Evolutionary conservation across 2,888 invertebrate genomes (phyloP).

Genomic region (Thalpophila matura): DNA sequence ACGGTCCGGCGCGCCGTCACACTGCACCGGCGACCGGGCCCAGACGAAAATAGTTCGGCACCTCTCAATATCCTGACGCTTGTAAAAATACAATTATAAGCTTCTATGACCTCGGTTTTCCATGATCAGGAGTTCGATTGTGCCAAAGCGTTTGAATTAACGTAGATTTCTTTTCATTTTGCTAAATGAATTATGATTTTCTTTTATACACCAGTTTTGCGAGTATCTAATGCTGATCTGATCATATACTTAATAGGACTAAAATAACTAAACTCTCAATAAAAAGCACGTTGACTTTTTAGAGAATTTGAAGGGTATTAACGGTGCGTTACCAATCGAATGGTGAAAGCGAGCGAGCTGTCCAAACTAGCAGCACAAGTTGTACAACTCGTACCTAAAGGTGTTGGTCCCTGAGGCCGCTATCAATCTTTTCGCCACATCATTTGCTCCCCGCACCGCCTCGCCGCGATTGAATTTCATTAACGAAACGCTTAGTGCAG

Average conservation of each 20-base stretch:
- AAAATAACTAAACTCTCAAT: slow-evolving; percentile 3
- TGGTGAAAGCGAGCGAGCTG: slow-evolving; percentile 27
- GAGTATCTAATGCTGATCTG: neutral
- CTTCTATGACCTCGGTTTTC: neutral
- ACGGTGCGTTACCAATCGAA: slow-evolving; percentile 5
- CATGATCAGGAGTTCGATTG: neutral
- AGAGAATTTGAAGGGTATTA: neutral
- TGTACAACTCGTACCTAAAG: slow-evolving; percentile 56
- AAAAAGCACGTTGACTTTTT: slow-evolving; percentile 4
- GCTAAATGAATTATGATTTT: neutral
- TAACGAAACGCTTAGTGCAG: slow-evolving; percentile 90
- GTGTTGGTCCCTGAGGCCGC: slow-evolving; percentile 69
- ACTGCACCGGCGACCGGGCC: slow-evolving; percentile 54
- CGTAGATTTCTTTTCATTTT: neutral
- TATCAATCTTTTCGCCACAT: slow-evolving; percentile 90
- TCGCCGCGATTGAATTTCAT: slow-evolving; percentile 89
- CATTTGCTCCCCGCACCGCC: slow-evolving; percentile 87
- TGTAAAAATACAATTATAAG: slow-evolving; percentile 20
- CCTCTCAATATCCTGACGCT: slow-evolving; percentile 38
- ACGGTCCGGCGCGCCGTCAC: slow-evolving; percentile 68
- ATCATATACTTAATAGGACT: no score
- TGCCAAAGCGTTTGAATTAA: neutral
- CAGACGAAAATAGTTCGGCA: slow-evolving; percentile 62
- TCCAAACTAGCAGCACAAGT: slow-evolving; percentile 43
- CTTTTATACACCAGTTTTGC: neutral